These are phyloP conservation scores for Drosophila barbarae DNA, from an alignment of 2,888 invertebrate species.

Conservation along the genomic window DNA sequence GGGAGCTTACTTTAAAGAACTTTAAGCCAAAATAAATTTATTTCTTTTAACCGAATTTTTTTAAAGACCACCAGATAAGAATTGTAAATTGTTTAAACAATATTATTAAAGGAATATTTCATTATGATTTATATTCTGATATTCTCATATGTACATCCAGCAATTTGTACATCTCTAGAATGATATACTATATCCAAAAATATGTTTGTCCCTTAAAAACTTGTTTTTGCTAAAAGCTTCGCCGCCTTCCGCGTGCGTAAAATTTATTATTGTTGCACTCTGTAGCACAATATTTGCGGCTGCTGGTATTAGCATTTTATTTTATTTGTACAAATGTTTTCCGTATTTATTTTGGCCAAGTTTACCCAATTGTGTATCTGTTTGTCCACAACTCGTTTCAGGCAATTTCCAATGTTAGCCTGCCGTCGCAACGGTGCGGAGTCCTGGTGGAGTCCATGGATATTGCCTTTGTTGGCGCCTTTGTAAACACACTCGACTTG, in stretches of 20 bases:
- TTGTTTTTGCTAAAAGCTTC: constrained; percentile 31
- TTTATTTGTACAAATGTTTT: constrained; percentile 42
- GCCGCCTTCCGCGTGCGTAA: constrained; percentile 37
- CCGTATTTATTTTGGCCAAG: constrained; percentile 35
- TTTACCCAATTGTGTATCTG: constrained; percentile 40
- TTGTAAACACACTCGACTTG: constrained; percentile 34
- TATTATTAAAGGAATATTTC: not conserved
- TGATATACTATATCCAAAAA: not conserved
- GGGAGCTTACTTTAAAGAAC: not conserved
- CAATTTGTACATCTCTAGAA: constrained; percentile 8
- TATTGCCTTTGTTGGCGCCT: constrained; percentile 26
- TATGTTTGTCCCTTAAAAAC: not conserved
- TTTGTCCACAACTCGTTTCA: constrained; percentile 33
- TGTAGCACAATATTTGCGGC: constrained; percentile 55
- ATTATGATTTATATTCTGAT: not conserved
- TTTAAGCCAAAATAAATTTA: not conserved
- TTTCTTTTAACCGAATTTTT: not conserved
- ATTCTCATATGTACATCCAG: constrained; percentile 2
- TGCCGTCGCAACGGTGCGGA: not conserved
- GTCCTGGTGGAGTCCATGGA: constrained; percentile 5
- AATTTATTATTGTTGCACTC: constrained; percentile 62
- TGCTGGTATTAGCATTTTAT: constrained; percentile 55
- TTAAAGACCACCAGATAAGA: not conserved
- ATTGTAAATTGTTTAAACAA: not conserved
- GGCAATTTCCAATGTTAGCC: constrained; percentile 29